A percentile compares a stretch with the other conserved stretches of the same genome.
phyloP scores from a whole-genome alignment of 1,140 invertebrate genomes.

The Zaprionus inermis region DNA sequence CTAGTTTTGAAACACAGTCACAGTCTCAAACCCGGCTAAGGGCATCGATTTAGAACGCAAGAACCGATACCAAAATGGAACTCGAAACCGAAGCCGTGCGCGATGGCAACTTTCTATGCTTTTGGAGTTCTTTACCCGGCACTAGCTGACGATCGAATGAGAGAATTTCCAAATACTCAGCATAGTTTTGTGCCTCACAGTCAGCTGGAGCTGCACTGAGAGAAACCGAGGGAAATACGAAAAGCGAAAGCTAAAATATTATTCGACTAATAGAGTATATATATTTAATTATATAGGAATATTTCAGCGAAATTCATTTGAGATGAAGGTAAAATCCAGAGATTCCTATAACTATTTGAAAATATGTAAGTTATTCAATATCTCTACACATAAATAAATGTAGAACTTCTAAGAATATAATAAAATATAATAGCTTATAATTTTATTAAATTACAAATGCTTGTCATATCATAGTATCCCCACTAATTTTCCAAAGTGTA shows the following conservation, averaged over 20 bases:
- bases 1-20: conserved; percentile 55
- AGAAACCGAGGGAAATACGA: not conserved
- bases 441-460: too few relatives aligned
- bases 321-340: too few relatives aligned
- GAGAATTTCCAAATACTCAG: conserved; percentile 64
- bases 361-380: too few relatives aligned
- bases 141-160: conserved; percentile 67
- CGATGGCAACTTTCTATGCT: conserved; percentile 28
- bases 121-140: conserved; percentile 56
- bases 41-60: conserved; percentile 7
- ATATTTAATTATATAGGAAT: too few relatives aligned
- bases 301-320: too few relatives aligned
- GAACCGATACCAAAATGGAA: conserved; percentile 24
- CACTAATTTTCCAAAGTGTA: not conserved
- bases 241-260: not conserved
- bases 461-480: too few relatives aligned
- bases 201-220: conserved; percentile 30
- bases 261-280: not conserved
- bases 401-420: too few relatives aligned
- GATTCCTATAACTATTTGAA: too few relatives aligned
- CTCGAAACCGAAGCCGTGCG: conserved; percentile 24
- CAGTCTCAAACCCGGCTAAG: not conserved
- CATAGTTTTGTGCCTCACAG: conserved; percentile 57
- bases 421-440: too few relatives aligned
- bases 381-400: too few relatives aligned